A percentile compares a stretch with the other conserved stretches of the same genome.
Conservation (phyloP, 2,888 invertebrate species). For the Gisinianus flammeolus region DNA sequence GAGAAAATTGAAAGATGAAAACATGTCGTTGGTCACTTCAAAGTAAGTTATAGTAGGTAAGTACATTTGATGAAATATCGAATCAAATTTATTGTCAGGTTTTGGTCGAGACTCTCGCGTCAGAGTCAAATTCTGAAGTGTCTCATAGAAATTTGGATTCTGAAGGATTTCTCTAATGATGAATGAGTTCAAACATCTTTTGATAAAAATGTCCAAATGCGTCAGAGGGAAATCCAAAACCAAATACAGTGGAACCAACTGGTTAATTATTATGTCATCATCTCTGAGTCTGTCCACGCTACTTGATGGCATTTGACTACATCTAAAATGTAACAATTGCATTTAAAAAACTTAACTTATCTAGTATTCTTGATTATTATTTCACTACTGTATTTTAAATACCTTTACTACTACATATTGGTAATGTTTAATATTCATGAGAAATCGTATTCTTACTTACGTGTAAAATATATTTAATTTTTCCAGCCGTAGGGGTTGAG, state of each 20-base stretch:
- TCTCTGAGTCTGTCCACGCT: not conserved
- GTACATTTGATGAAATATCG: not conserved
- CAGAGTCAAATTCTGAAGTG: not conserved
- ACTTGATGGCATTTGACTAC: not conserved
- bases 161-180: not conserved
- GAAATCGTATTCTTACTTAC: no score
- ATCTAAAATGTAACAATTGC: not conserved
- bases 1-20: not conserved
- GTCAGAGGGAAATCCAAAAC: not conserved
- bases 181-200: not conserved
- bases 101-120: not conserved
- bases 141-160: not conserved
- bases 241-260: not conserved
- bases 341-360: not conserved
- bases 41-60: not conserved
- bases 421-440: no score
- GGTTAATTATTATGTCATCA: not conserved
- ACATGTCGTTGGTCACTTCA: not conserved
- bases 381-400: no score
- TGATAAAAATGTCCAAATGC: not conserved
- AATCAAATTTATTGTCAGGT: not conserved
- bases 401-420: no score
- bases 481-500: not conserved
- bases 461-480: conserved; percentile 7
- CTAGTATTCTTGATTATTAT: no score